Evolutionary conservation across 2,113 vertebrate species (phyloP).

Genomic region (Turnix velox): DNA sequence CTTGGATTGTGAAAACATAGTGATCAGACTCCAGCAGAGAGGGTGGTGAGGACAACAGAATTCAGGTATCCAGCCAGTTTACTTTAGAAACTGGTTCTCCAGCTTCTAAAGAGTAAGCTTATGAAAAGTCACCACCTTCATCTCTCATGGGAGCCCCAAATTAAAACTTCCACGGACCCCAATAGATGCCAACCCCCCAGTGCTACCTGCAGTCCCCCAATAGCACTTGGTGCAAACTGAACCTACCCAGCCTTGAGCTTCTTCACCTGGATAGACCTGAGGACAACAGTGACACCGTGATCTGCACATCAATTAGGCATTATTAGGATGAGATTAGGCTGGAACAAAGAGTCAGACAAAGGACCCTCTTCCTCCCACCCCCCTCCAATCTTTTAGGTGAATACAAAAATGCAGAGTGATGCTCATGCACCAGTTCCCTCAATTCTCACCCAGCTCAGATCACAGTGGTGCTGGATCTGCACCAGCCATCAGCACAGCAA

Average conservation of each 20-base stretch:
- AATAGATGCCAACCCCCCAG: neutral
- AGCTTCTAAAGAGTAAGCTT: neutral
- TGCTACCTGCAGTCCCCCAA: neutral
- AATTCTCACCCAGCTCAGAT: neutral
- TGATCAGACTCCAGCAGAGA: neutral
- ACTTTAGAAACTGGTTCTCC: neutral
- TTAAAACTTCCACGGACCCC: neutral
- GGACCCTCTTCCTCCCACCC: too few species aligned
- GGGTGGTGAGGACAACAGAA: neutral
- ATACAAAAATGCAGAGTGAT: neutral
- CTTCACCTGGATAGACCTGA: neutral
- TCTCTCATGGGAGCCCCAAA: neutral
- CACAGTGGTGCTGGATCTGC: too few species aligned
- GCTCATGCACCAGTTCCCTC: neutral
- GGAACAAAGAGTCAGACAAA: neutral
- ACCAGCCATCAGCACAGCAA: neutral
- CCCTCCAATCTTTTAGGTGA: neutral
- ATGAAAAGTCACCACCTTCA: too few species aligned
- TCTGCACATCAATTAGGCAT: neutral
- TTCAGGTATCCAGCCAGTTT: neutral
- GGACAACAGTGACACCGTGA: neutral
- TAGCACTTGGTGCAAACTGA: rapidly evolving
- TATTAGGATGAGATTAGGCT: too few species aligned
- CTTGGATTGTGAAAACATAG: rapidly evolving
- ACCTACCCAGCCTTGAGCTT: neutral